Evolutionary conservation across 2,888 invertebrate species (phyloP).

Genomic region (Corythucha ciliata): DNA sequence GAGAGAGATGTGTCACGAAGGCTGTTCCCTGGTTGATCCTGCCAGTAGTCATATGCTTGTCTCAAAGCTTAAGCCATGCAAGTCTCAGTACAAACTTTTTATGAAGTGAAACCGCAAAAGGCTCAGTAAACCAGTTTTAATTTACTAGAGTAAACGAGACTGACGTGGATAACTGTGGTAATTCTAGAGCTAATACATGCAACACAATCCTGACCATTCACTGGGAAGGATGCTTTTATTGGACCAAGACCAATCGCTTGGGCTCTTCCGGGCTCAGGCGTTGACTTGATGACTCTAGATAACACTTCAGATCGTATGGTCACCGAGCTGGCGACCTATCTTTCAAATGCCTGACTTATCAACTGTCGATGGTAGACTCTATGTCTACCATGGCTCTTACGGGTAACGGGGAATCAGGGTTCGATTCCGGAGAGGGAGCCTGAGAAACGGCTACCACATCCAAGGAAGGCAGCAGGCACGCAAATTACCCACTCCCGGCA

Average conservation of each 20-base stretch:
- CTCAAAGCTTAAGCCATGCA: conserved; percentile 60
- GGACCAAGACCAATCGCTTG: conserved; percentile 47
- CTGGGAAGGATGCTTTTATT: conserved; percentile 47
- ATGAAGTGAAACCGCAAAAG: conserved; percentile 51
- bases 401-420: conserved; percentile 59
- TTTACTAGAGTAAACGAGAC: conserved; percentile 44
- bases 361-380: conserved; percentile 57
- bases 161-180: conserved; percentile 54
- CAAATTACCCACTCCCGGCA: conserved; percentile 54
- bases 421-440: conserved; percentile 63
- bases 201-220: conserved; percentile 45
- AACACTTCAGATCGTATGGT: conserved; percentile 41
- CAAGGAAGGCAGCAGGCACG: conserved; percentile 64
- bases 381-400: conserved; percentile 58
- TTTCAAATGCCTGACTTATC: conserved; percentile 60
- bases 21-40: conserved; percentile 46
- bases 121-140: conserved; percentile 53
- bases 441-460: conserved; percentile 62
- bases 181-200: conserved; percentile 61
- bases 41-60: conserved; percentile 57
- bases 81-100: conserved; percentile 52
- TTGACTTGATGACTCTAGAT: conserved; percentile 9
- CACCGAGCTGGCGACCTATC: conserved; percentile 49
- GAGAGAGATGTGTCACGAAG: no score
- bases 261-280: no score